Evolutionary conservation across 2,797 vertebrate genomes (phyloP).

Genomic region (Gallinago solitaria): DNA sequence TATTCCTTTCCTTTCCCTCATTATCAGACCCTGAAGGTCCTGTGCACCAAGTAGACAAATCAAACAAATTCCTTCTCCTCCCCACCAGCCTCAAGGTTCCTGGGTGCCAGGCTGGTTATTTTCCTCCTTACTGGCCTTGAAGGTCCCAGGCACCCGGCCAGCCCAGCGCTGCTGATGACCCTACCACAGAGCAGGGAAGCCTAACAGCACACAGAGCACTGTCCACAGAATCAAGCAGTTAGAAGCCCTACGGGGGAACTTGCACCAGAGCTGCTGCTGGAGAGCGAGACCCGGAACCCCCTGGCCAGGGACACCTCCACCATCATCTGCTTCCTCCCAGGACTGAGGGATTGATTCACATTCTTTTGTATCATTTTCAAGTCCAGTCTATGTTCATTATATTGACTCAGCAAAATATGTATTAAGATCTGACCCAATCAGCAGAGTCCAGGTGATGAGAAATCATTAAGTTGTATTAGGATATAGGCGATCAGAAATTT

Average conservation of each 20-base stretch:
- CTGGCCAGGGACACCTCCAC: neutral
- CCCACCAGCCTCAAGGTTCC: neutral
- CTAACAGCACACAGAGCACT: neutral
- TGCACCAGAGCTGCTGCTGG: neutral
- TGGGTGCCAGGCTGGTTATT: neutral
- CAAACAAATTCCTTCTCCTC: neutral
- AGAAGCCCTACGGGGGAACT: neutral
- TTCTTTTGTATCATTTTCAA: fast-evolving
- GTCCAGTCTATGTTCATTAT: neutral
- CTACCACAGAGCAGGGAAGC: neutral
- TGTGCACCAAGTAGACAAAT: neutral
- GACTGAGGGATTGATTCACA: fast-evolving
- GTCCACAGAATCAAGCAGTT: neutral
- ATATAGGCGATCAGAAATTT: neutral
- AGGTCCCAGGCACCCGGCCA: neutral
- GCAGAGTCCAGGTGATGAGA: neutral
- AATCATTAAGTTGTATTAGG: neutral
- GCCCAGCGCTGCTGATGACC: neutral
- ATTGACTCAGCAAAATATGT: neutral
- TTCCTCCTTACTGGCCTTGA: neutral
- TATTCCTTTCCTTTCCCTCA: fast-evolving
- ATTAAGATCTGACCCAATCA: neutral
- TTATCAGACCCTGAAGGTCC: neutral
- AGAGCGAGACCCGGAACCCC: neutral
- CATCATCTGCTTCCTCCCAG: neutral